Evolutionary conservation across 2,797 vertebrate species (phyloP).

Genomic region (Toxotes lorentzi): DNA sequence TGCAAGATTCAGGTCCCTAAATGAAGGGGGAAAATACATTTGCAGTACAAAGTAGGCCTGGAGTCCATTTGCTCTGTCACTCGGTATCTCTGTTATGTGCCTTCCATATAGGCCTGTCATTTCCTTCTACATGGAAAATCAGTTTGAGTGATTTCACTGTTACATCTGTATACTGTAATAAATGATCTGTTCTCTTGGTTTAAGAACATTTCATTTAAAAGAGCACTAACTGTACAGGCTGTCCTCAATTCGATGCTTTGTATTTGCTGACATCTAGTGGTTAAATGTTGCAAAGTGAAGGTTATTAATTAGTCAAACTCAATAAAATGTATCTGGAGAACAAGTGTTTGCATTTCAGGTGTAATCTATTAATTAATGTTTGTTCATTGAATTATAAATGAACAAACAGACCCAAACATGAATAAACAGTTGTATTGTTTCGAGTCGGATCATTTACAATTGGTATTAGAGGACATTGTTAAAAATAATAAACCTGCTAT

Average conservation of each 20-base stretch:
- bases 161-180: not conserved
- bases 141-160: not conserved
- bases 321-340: not conserved
- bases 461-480: no score
- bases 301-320: not conserved
- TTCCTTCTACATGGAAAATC: not conserved
- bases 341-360: not conserved
- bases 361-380: not conserved
- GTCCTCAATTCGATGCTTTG: conserved; percentile 38
- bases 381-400: no score
- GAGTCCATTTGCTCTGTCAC: not conserved
- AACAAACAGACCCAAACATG: no score
- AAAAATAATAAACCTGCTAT: not conserved
- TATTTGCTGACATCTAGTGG: conserved; percentile 83
- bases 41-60: not conserved
- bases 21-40: not conserved
- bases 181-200: not conserved
- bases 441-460: no score
- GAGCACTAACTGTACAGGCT: not conserved
- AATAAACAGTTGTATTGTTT: no score
- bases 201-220: conserved; percentile 8
- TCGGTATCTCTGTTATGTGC: not conserved
- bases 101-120: not conserved
- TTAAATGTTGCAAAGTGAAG: not conserved
- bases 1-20: not conserved